A percentile compares a stretch with the other conserved stretches of the same genome.
Conservation (phyloP, 2,888 invertebrate genomes). For the Stictocephala bisonia region DNA sequence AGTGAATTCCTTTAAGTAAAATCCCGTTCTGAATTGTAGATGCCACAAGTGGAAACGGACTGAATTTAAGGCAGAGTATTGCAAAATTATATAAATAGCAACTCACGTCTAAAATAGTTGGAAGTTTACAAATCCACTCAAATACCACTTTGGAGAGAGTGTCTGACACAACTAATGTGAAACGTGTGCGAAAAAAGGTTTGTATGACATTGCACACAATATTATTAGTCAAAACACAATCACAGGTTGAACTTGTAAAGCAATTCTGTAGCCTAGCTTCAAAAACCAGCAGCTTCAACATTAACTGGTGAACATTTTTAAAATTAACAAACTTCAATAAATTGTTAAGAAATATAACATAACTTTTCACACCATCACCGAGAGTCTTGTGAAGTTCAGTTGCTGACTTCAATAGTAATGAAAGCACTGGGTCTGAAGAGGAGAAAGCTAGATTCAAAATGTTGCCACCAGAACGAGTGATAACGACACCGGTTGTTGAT, state of each 20-base stretch:
- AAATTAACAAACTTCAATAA: conserved; percentile 25
- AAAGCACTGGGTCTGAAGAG: conserved; percentile 1
- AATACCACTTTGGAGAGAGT: conserved; percentile 32
- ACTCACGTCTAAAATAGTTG: not conserved
- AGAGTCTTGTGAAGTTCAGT: conserved; percentile 28
- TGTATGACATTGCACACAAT: not conserved
- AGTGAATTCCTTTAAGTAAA: conserved; percentile 33
- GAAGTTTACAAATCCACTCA: conserved; percentile 39
- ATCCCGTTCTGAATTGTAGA: conserved; percentile 35
- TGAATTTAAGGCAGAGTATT: conserved; percentile 16
- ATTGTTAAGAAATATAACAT: conserved; percentile 45
- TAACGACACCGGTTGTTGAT: conserved; percentile 14
- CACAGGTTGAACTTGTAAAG: not conserved
- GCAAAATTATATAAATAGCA: conserved; percentile 11
- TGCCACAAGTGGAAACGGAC: not conserved
- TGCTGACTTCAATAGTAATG: conserved; percentile 38
- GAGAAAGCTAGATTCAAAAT: conserved; percentile 42
- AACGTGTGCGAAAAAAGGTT: conserved; percentile 47
- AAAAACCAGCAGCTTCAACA: conserved; percentile 22
- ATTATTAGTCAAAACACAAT: not conserved
- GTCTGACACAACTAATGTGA: conserved; percentile 31
- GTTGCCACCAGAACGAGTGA: conserved; percentile 45
- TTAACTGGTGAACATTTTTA: not conserved
- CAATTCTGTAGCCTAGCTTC: not conserved
- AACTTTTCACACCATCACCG: conserved; percentile 51